Conservation (phyloP, 2,888 invertebrate genomes). For the Andrena hattorfiana region DNA sequence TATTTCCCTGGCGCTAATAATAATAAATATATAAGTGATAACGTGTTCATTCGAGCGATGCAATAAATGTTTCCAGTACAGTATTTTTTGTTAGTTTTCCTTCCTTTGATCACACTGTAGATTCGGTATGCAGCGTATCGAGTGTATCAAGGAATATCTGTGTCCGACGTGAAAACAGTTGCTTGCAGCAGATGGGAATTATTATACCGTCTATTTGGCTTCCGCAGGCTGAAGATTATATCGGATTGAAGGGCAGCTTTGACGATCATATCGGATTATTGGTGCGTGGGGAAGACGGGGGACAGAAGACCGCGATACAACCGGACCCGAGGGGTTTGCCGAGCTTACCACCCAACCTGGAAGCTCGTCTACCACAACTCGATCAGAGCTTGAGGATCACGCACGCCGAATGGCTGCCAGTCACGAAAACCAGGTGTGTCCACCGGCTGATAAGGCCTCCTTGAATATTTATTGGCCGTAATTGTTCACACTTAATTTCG, state of each 20-base stretch:
- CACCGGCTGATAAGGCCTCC: slow-evolving; percentile 2
- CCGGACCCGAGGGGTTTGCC: slow-evolving; percentile 81
- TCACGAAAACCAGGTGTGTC: slow-evolving; percentile 89
- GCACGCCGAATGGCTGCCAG: slow-evolving; percentile 93
- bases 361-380: slow-evolving; percentile 86
- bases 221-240: slow-evolving; percentile 84
- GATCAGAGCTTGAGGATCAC: slow-evolving; percentile 89
- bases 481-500: slow-evolving; percentile 19
- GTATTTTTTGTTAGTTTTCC: no score
- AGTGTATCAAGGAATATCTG: neutral
- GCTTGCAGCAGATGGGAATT: neutral
- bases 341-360: slow-evolving; percentile 81
- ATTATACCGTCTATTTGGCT: slow-evolving; percentile 32
- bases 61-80: no score
- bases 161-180: neutral
- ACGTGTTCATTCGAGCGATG: no score
- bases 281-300: slow-evolving; percentile 77
- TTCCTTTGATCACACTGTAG: neutral
- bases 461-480: slow-evolving; percentile 25
- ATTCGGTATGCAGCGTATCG: neutral
- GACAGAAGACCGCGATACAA: slow-evolving; percentile 76
- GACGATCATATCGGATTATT: slow-evolving; percentile 82
- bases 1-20: no score
- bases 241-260: slow-evolving; percentile 84
- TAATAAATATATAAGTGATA: no score